A percentile compares a stretch with the other conserved stretches of the same genome.
These are phyloP conservation scores for Diplazon laetatorius DNA, from an alignment of 2,888 invertebrate genomes.

Conservation along the genomic window DNA sequence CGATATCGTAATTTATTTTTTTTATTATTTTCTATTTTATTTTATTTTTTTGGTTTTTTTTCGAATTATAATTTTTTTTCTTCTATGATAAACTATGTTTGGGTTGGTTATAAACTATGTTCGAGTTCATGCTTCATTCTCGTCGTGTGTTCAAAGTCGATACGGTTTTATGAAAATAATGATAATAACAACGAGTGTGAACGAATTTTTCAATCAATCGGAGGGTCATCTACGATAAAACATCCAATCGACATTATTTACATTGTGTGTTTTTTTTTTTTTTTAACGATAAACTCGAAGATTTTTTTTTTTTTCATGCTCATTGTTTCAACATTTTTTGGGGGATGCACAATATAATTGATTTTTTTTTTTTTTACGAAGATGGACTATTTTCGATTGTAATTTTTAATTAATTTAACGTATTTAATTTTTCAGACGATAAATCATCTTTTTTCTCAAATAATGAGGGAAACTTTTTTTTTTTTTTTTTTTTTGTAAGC, in stretches of 20 bases:
- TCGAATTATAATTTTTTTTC: too few relatives aligned
- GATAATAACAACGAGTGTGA: conserved; percentile 28
- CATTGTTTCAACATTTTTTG: conserved; percentile 35
- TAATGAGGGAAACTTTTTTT: too few relatives aligned
- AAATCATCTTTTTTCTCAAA: too few relatives aligned
- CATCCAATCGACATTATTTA: background rate
- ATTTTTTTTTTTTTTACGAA: conserved; percentile 26
- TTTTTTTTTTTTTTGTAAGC: too few relatives aligned
- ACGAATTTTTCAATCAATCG: conserved; percentile 33
- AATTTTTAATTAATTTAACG: too few relatives aligned
- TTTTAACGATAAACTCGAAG: conserved; percentile 33
- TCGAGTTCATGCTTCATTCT: conserved; percentile 33
- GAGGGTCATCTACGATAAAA: conserved; percentile 50
- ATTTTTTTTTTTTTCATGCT: conserved; percentile 40
- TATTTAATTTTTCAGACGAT: too few relatives aligned
- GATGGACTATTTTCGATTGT: conserved; percentile 13
- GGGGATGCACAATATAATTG: conserved; percentile 51
- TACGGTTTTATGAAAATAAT: conserved; percentile 16
- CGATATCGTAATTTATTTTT: too few relatives aligned
- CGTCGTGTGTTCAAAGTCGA: too few relatives aligned
- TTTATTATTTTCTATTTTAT: too few relatives aligned
- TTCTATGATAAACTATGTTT: too few relatives aligned
- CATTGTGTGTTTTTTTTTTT: conserved; percentile 34
- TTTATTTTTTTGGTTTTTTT: too few relatives aligned
- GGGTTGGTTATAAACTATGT: conserved; percentile 32